A percentile compares a stretch with the other conserved stretches of the same genome.
phyloP scores from a whole-genome alignment of 2,113 vertebrate species.

The Euleptes europaea region DNA sequence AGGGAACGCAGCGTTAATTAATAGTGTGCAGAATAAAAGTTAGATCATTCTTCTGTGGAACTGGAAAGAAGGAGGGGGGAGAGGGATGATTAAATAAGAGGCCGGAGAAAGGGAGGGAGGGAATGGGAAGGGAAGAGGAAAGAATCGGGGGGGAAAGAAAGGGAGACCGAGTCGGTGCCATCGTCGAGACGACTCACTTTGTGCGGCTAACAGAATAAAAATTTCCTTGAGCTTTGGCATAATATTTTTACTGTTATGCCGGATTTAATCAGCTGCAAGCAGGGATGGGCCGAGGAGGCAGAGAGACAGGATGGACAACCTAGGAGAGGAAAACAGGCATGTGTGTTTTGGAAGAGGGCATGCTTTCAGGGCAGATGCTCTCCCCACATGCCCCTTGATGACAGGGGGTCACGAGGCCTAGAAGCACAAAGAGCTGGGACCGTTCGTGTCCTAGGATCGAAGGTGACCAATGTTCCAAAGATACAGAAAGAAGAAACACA shows the following conservation, averaged over 20 bases:
- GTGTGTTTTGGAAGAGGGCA: too few species aligned
- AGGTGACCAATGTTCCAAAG: too few species aligned
- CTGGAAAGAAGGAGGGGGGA: conserved; percentile 41
- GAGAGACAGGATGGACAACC: too few species aligned
- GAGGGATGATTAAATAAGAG: conserved; percentile 64
- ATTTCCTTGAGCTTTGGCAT: conserved; percentile 53
- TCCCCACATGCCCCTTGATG: too few species aligned
- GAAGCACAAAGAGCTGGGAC: too few species aligned
- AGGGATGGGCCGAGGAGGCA: conserved; percentile 51
- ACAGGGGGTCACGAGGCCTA: too few species aligned
- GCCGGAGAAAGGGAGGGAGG: conserved; percentile 40
- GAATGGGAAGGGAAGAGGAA: conserved; percentile 32
- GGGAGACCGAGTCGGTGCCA: conserved; percentile 66
- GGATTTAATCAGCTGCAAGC: conserved; percentile 67
- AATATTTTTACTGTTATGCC: conserved; percentile 68
- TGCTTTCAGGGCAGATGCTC: too few species aligned
- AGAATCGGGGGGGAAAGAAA: conserved; percentile 16
- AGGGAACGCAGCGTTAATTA: conserved; percentile 77
- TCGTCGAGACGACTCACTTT: conserved; percentile 76
- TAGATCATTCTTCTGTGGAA: conserved; percentile 58
- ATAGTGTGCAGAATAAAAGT: conserved; percentile 73
- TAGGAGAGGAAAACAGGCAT: conserved; percentile 7
- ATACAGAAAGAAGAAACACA: too few species aligned
- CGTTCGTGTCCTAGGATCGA: too few species aligned
- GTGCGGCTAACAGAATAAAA: conserved; percentile 68